A percentile compares a stretch with the other conserved stretches of the same genome.
Evolutionary conservation across 2,888 invertebrate genomes (phyloP).

Genomic region (Dicyrtomina minuta): DNA sequence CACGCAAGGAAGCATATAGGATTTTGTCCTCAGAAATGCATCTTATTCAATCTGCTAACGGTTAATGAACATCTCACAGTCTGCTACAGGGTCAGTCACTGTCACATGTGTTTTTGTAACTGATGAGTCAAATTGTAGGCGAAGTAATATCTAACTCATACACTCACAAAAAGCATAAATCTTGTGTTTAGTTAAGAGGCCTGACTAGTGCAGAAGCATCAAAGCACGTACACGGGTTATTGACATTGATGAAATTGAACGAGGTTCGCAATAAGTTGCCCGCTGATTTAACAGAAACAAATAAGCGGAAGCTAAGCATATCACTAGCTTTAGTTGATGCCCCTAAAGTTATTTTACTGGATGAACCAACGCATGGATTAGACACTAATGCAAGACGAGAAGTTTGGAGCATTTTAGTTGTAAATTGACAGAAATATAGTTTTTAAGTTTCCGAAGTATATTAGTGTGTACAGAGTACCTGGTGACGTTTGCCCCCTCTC

Average conservation of each 20-base stretch:
- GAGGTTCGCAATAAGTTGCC: constrained; percentile 33
- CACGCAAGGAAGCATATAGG: constrained; percentile 39
- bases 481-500: neutral
- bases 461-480: too few species aligned
- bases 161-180: too few species aligned
- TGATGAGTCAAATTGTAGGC: too few species aligned
- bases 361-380: constrained; percentile 42
- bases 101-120: too few species aligned
- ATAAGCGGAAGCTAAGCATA: constrained; percentile 41
- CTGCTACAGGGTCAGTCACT: constrained; percentile 40
- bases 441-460: too few species aligned
- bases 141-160: too few species aligned
- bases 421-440: too few species aligned
- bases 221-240: constrained; percentile 23
- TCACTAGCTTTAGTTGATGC: constrained; percentile 43
- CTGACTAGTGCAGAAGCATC: constrained; percentile 33
- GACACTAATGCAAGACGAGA: constrained; percentile 41
- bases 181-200: constrained; percentile 35
- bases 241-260: constrained; percentile 39
- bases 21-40: constrained; percentile 42
- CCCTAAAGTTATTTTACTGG: constrained; percentile 44
- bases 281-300: constrained; percentile 35
- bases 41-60: constrained; percentile 44
- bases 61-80: constrained; percentile 44
- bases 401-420: constrained; percentile 44